Conservation (phyloP, 2,113 vertebrate species). For the Sciurus niger region DNA sequence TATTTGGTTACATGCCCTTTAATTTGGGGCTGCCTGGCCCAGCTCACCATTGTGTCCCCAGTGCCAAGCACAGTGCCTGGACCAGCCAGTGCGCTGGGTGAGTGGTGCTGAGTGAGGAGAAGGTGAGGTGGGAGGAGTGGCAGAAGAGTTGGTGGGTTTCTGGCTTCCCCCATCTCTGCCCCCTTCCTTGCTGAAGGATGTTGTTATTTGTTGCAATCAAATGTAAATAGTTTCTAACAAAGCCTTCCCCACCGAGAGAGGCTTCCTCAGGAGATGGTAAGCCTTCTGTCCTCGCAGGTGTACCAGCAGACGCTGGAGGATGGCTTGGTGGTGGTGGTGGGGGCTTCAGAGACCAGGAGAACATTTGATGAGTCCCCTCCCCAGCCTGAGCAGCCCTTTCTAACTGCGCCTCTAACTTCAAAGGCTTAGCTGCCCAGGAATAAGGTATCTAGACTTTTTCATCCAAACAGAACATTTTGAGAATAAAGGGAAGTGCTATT, state of each 20-base stretch:
- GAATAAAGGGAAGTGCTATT: neutral
- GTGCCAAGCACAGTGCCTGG: neutral
- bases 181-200: neutral
- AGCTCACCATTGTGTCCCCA: neutral
- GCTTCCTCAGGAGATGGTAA: neutral
- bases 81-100: neutral
- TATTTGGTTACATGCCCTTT: neutral
- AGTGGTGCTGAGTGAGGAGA: neutral
- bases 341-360: neutral
- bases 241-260: neutral
- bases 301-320: neutral
- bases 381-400: neutral
- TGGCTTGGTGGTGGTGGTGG: neutral
- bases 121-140: neutral
- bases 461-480: constrained; percentile 42
- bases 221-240: neutral
- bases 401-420: neutral
- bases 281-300: neutral
- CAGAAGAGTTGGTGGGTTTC: neutral
- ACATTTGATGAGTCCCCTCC: neutral
- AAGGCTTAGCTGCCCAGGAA: neutral
- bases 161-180: no score
- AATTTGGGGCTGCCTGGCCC: neutral
- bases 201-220: neutral
- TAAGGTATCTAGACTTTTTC: neutral